These are phyloP conservation scores for Vicugna pacos DNA, from an alignment of 2,113 vertebrate genomes.

Conservation along the genomic window DNA sequence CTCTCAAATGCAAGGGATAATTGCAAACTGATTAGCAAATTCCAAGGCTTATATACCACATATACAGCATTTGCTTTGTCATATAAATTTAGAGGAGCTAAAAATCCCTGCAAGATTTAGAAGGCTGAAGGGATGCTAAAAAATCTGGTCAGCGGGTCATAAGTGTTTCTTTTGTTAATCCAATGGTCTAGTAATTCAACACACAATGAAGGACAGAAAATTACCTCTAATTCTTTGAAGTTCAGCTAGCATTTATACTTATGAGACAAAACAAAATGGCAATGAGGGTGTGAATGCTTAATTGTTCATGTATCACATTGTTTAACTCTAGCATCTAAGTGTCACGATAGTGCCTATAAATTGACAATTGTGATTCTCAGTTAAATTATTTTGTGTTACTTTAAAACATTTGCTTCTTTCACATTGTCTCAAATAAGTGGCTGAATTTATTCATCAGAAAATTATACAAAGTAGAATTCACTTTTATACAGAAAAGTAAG, in stretches of 20 bases:
- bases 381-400: constrained; percentile 40
- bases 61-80: constrained; percentile 39
- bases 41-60: constrained; percentile 19
- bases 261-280: not conserved
- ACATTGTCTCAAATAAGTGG: not conserved
- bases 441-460: constrained; percentile 24
- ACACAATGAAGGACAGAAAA: constrained; percentile 19
- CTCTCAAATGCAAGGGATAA: not conserved
- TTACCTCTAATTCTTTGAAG: not conserved
- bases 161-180: not conserved
- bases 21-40: constrained; percentile 28
- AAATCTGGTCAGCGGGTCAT: constrained; percentile 6
- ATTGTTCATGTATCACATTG: not conserved
- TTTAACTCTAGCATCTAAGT: constrained; percentile 21
- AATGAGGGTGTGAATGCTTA: not conserved
- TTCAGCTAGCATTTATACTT: not conserved
- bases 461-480: constrained; percentile 42
- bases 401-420: constrained; percentile 15
- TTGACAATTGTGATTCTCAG: not conserved
- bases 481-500: not conserved
- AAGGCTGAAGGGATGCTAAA: constrained; percentile 1
- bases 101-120: constrained; percentile 19
- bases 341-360: not conserved
- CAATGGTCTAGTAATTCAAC: constrained; percentile 1
- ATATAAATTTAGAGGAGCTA: constrained; percentile 56